Base-by-base conservation (phyloP, 1,140 invertebrate genomes). In the Bacillus rossius region DNA sequence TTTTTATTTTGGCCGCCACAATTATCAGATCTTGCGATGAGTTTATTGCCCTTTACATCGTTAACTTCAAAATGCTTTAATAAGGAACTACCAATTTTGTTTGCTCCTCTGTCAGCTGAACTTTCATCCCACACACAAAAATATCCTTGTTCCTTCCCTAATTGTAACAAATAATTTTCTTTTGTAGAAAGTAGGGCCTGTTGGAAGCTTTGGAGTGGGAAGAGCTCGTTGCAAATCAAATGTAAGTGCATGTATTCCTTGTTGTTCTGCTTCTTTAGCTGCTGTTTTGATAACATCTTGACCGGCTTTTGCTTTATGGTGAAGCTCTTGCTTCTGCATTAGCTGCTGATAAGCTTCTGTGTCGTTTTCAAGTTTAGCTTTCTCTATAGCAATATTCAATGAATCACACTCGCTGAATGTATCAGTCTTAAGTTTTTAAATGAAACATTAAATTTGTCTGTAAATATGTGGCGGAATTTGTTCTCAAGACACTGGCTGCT, bases 1-100 rank as follows among this genome's bases (percentile, higher is more conserved):
- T 65, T 65, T 29, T 57, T 61, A 45, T 65, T 65, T 45, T 65
- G 61, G 2, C 58, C 61, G n/a, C n/a, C 13, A n/a, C 50, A 55
- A 29, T 61, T 61, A 47, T 64, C 64, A 26, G 47, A 45, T 17
- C 54, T 55, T 5, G 40, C 55, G 3, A 47, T 29, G 1, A 56
- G 19, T 29, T 45, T 47, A n/a, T 47, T n/a, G n/a, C 22, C 55
- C 19, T n/a, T 23, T 13, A 56, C 19, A 34, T 48, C 1, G 25
- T 17, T 16, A 25, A 23, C 19, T 26, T 22, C 40, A 22, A 56
- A 61, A 51, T 41, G n/a, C 20, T 52, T 61, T 47, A 58, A 52
- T 50, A 64, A 25, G 45, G 26, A 57, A 42, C 48, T 60, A n/a
- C 41, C 47, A 19, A 63, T 56, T 41, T 65, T 55, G 54, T 51